Percentiles rank a stretch among this genome's conserved stretches.
Evolutionary conservation across 1,140 invertebrate species (phyloP).

Genomic region (Pseudoatta argentina): DNA sequence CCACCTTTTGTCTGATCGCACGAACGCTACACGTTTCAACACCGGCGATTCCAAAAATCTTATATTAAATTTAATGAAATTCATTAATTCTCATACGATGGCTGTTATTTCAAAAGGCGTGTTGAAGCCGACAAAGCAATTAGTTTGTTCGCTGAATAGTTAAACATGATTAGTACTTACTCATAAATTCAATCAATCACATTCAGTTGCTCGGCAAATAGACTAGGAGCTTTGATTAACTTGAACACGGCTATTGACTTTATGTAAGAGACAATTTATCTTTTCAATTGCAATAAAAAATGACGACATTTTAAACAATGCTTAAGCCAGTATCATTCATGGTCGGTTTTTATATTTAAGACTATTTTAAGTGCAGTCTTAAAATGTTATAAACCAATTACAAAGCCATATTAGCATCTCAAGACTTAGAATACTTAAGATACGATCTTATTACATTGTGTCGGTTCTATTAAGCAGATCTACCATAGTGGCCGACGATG

Average conservation of each 20-base stretch:
- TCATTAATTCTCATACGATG: not conserved
- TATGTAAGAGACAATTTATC: not conserved
- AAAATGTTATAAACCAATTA: too few species aligned
- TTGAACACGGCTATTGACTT: not conserved
- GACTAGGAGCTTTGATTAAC: too few species aligned
- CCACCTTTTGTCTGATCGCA: slow-evolving; percentile 30
- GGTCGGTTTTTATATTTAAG: too few species aligned
- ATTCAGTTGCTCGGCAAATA: too few species aligned
- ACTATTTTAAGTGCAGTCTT: too few species aligned
- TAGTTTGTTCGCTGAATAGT: too few species aligned
- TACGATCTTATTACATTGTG: not conserved
- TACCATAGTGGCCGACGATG: not conserved
- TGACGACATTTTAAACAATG: not conserved
- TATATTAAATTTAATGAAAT: not conserved
- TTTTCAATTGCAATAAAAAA: not conserved
- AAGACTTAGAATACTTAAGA: too few species aligned
- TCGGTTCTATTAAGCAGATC: not conserved
- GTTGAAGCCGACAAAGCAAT: too few species aligned
- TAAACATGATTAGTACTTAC: too few species aligned
- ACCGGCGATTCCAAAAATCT: not conserved
- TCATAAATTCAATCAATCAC: too few species aligned
- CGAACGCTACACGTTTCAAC: not conserved
- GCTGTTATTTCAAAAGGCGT: too few species aligned
- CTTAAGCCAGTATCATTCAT: not conserved
- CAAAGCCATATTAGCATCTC: too few species aligned